Evolutionary conservation across 2,888 invertebrate genomes (phyloP), one percentile per base, ranked within the genome.

Genomic region (Leptothorax acervorum): DNA sequence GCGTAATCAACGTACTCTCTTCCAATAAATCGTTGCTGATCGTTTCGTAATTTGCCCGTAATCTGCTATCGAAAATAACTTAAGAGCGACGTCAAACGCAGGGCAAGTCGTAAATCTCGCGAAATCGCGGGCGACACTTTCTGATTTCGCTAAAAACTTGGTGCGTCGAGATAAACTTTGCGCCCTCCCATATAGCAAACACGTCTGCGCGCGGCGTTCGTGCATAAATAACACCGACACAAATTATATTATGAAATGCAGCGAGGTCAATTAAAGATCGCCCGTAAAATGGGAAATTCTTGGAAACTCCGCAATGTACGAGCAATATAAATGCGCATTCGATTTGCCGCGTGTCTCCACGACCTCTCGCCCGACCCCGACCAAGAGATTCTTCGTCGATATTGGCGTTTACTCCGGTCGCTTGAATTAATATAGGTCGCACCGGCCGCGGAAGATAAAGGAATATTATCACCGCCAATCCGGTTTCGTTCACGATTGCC

Each of bases 271-370:
- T 89, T 89, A 89, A 87, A 86, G 84, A 83, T 76, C 83, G 55
- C 23, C 78, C 68, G 35, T 15, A 23, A 62, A 62, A 83, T 78
- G 60, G 73, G 31, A 57, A 60, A 85, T 86, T 89, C 84, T 85
- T 35, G 48, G 85, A 45, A 86, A 87, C 78, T 86, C 86, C 83
- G 79, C 78, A 53, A 63, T 57, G 83, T 28, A 35, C 68, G 76
- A 71, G 83, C 87, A 75, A 87, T 87, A 85, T 85, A 89, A 84
- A 88, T 84, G 84, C 85, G 83, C 87, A 76, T 85, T 85, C 86
- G 82, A 88, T 86, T 85, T 78, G 60, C 75, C 60, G 55, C 78
- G 55, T 74, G 45, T 79, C 48, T 68, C 57, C 45, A 6, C 76
- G 65, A 55, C 51, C 5, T 6, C 74, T 51, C 70, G 55, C n/a